Evolutionary conservation across 2,888 invertebrate species (phyloP), one percentile per base, ranked within the genome.

Genomic region (Philaethria dido): DNA sequence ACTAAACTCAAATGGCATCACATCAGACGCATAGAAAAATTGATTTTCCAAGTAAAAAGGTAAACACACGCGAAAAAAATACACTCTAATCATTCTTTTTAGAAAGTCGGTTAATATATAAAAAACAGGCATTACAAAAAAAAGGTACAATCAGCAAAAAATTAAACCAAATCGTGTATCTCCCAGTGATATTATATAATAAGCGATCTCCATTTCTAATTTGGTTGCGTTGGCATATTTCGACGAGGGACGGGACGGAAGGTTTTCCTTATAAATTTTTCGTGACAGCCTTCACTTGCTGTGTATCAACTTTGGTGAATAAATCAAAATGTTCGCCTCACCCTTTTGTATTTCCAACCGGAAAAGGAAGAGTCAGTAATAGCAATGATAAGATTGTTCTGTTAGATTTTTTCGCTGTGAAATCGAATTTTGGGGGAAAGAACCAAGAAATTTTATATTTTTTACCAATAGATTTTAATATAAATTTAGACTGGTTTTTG

Each of bases 251-350:
- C 14, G 55, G 57, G 18, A 57, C 55, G 57, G 20, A 47, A 14
- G 55, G 57, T 14, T 57, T 29, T 57, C 25, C 42, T 64, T 64
- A 64, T 64, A 64, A 50, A 64, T 48, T 48, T 57, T 20, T 25
- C 39, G 39, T 48, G 57, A 64, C 57, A 48, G 64, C 57, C 48
- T 59, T 57, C 64, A 57, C 47, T 64, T 48, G 64, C 47, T 18
- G 42, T 59, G 57, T 59, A 57, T 64, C 57, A 48, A 33, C 25
- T 64, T 22, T 22, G 33, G 39, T 42, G 48, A 55, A 64, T 59
- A 59, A 64, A 64, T 64, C 57, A 64, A 64, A 64, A 57, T 8
- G 55, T 18, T 11, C 50, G 14, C 39, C 57, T 54, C 57, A 54
- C 29, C 48, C 48, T 47, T 57, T 39, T 39, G 25, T 39, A 48